Evolutionary conservation across 64 coral and sea anemone species (phyloP), one percentile per base, ranked within the genome.

Genomic region (Montipora sp.): DNA sequence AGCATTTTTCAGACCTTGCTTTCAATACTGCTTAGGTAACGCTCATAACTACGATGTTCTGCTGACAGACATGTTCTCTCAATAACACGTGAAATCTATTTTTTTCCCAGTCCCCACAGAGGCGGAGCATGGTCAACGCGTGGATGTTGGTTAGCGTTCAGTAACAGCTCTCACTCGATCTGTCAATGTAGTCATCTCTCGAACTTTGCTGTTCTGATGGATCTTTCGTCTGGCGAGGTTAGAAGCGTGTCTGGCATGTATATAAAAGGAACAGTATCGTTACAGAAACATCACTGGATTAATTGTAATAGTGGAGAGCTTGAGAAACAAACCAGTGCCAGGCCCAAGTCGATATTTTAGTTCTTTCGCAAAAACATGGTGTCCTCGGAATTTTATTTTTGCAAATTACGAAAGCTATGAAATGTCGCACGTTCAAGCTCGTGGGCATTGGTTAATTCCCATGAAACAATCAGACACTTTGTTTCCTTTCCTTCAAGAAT

Each of bases 121-220:
- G 95, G 95, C 55, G 95, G 95, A 0, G 95, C 92, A 13, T 97
- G 95, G 95, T 97, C 95, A 8, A 80, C 88, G 5, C 69, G 79
- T 68, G 95, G 95, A 61, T 97, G 95, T 46, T 94, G 83, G 92
- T 51, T 97, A 46, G 89, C 83, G 1, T 92, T 89, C 49, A 94
- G 61, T 55, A 97, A 97, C 77, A 78, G 94, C 13, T 91, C 92
- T 7, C 95, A 97, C 83, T 97, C 95, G 51, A 87, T 94, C 43
- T 97, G 95, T 88, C 89, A 97, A 75, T 97, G 95, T 43, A 94
- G 85, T 8, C 95, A 97, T 69, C 91, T 97, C 12, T 97, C 95
- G 50, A 94, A 97, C 60, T 97, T 97, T 88, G 95, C 92, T n/a
- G 92, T 97, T 46, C 73, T 97, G 1, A 88, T 90, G 73, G 93